These are phyloP conservation scores for Tachysurus vachellii DNA, from an alignment of 2,113 vertebrate species.

Conservation along the genomic window DNA sequence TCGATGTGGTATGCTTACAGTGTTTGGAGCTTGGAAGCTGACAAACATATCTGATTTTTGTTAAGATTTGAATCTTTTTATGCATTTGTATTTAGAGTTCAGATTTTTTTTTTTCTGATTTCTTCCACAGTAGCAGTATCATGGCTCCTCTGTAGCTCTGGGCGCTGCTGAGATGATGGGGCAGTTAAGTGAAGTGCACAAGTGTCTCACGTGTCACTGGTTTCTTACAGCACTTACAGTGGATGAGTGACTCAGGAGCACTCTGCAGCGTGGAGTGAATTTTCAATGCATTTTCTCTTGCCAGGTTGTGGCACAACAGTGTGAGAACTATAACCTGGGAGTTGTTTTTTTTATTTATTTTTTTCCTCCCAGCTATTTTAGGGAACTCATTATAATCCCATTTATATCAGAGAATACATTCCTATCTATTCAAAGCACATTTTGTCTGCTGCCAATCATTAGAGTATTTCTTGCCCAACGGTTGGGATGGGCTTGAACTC, in stretches of 20 bases:
- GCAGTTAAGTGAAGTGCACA: constrained; percentile 17
- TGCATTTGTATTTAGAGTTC: neutral
- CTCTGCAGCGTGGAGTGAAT: neutral
- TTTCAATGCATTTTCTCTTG: neutral
- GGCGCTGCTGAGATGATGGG: constrained; percentile 23
- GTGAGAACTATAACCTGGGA: neutral
- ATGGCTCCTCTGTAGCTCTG: neutral
- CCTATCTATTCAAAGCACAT: neutral
- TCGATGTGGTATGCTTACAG: neutral
- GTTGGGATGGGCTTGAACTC: neutral
- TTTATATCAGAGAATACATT: neutral
- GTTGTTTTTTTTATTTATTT: neutral
- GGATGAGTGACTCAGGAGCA: constrained; percentile 11
- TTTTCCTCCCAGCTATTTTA: neutral
- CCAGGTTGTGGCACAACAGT: neutral
- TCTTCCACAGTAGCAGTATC: constrained; percentile 3
- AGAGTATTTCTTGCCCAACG: neutral
- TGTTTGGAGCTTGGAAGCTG: neutral
- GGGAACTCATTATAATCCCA: neutral
- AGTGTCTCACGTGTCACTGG: constrained; percentile 18
- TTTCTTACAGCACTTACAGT: constrained; percentile 26
- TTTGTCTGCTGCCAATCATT: neutral
- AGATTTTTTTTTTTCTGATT: neutral
- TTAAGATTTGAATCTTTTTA: neutral
- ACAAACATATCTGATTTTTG: neutral